Percentiles rank a stretch among this genome's conserved stretches.
phyloP scores from a whole-genome alignment of 1,140 invertebrate genomes.

The Bombus terrestris region DNA sequence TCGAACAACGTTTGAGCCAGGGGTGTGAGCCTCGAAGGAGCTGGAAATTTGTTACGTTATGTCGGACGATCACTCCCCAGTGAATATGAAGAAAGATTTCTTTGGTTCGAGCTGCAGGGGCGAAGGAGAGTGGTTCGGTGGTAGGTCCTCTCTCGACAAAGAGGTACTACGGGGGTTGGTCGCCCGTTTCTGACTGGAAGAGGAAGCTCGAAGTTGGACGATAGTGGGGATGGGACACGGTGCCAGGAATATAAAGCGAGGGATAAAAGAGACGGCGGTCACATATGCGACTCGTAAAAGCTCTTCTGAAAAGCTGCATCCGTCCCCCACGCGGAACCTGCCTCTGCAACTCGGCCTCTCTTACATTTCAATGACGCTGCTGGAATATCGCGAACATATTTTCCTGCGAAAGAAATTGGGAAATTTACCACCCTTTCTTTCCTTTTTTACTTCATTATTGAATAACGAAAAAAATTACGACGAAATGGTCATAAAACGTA shows the following conservation, averaged over 20 bases:
- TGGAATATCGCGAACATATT: neutral
- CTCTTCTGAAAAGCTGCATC: conserved; percentile 72
- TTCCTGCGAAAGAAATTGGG: neutral
- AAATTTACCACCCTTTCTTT: neutral
- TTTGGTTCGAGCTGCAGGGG: conserved; percentile 40
- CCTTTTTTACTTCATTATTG: neutral
- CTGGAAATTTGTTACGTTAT: conserved; percentile 80
- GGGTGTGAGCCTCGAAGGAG: conserved; percentile 43
- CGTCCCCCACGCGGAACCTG: conserved; percentile 44
- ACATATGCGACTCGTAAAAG: conserved; percentile 77
- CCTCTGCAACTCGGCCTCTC: conserved; percentile 30
- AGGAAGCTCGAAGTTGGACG: conserved; percentile 27
- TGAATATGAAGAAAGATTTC: conserved; percentile 80
- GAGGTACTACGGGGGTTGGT: conserved; percentile 33
- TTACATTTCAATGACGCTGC: conserved; percentile 51
- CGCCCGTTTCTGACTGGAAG: conserved; percentile 24
- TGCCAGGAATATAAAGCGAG: conserved; percentile 76
- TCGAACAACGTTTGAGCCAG: conserved; percentile 29
- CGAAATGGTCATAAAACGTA: neutral
- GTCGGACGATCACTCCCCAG: conserved; percentile 80
- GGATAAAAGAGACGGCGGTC: conserved; percentile 72
- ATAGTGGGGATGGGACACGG: conserved; percentile 60
- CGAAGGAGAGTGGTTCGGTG: conserved; percentile 1
- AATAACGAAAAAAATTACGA: neutral
- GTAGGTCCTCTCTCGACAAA: conserved; percentile 44